Conservation (phyloP, 1,140 invertebrate species). For the Calycopis cecrops region DNA sequence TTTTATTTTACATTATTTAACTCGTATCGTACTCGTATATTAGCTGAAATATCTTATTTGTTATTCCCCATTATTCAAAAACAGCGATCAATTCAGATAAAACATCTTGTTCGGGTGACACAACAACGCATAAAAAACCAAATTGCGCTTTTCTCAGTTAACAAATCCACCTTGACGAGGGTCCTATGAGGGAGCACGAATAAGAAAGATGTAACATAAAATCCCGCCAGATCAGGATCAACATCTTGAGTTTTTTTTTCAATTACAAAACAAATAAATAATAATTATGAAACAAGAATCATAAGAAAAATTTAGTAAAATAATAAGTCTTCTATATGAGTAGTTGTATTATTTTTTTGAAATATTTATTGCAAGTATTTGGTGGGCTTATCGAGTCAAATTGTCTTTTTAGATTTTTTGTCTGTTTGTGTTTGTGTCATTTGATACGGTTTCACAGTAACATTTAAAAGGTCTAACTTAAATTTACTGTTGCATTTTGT, state of each 20-base stretch:
- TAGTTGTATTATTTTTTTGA: no score
- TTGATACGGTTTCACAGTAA: no score
- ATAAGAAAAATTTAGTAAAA: no score
- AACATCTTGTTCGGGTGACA: constrained; percentile 38
- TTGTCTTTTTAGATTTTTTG: no score
- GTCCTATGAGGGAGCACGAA: constrained; percentile 25
- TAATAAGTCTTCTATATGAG: no score
- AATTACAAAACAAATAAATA: not conserved
- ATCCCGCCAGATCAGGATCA: constrained; percentile 14
- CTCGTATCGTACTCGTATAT: no score
- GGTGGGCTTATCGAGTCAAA: no score
- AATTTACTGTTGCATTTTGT: no score
- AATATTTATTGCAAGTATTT: no score
- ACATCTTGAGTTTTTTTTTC: constrained; percentile 13
- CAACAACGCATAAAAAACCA: constrained; percentile 49
- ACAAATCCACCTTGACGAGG: constrained; percentile 57
- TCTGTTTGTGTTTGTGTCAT: no score
- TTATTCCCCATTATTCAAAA: constrained; percentile 2
- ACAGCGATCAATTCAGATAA: constrained; percentile 12
- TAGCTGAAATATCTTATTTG: constrained; percentile 4
- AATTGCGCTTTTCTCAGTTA: constrained; percentile 56
- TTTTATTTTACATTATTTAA: no score
- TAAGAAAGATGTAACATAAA: constrained; percentile 16
- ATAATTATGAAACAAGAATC: not conserved
- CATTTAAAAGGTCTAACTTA: no score